Base-by-base conservation (phyloP, 1,140 invertebrate species). In the Watersipora subatra region DNA sequence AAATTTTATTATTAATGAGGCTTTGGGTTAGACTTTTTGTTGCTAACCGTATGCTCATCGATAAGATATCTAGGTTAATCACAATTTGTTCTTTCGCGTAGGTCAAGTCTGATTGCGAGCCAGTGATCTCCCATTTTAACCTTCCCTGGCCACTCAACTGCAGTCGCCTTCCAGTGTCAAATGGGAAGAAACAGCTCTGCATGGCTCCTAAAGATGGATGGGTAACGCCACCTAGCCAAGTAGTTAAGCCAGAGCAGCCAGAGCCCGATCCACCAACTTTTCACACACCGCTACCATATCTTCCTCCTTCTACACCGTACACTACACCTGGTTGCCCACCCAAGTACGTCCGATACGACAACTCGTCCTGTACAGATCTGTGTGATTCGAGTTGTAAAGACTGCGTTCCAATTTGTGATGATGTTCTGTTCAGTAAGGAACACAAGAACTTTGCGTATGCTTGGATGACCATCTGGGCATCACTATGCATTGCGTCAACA, bases 141-240 rank as follows among this genome's bases (percentile, higher is more conserved):
- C 79, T 80, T 65, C 63, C 69, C 17, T 81, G 80, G 80, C 80
- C 80, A 12, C n/a, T 46, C 7, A 46, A 79, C 61, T 81, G 80
- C 67, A 71, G 70, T 1, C 76, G 77, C 55, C 72, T 81, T 15
- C 78, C 79, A 0, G 73, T 78, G 62, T 73, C 73, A 28, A 74
- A 71, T 59, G 74, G 77, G 62, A 69, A 69, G 20, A 68, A 90
- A 68, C 86, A 90, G 72, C 90, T 97, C 86, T 97, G 93, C 75
- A 97, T 97, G 89, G 90, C 94, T 46, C 74, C 76, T 67, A 17
- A 73, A 70, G 27, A 69, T 71, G 20, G 73, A 74, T 0, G 73
- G 74, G 2, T 75, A 77, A 69, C 74, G 67, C 62, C 76, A 73
- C 25, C 59, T 64, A 20, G 73, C 30, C 56, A 34, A 2, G 28